Base-by-base conservation (phyloP, 35 echinoderm and acorn worm species). In the Chiridota heheva region DNA sequence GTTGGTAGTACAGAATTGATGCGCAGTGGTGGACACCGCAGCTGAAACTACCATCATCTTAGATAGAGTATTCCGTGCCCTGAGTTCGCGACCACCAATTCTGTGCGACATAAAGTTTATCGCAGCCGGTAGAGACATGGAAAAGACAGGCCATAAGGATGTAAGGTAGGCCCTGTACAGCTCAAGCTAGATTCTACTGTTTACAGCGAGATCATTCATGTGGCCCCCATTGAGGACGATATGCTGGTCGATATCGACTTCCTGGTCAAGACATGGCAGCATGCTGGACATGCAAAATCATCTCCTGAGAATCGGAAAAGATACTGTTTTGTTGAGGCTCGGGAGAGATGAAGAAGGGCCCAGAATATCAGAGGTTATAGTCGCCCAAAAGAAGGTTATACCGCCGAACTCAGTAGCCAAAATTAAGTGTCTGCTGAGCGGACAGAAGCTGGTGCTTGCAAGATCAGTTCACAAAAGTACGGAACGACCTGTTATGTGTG, bases 31-130 rank as follows among this genome's bases (percentile, higher is more conserved):
- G 17, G 73, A 77, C 73, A 77, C 73, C 12, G 73, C 73, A 25
- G 73, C 73, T 30, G 73, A 77, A 60, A 22, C 49, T 33, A 77
- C 73, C 27, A 77, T 77, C 22, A n/a, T 77, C 13, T 77, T 22
- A 0, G 73, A 77, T 33, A 2, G 1, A 22, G 44, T 77, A 58
- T 77, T 62, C 73, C 6, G 58, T 17, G 30, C 8, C 58, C 31
- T 77, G 0, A 18, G 1, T 30, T 47, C 46, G 17, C 58, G 28
- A 58, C 73, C 73, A 1, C 38, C 2, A 30, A 30, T 58, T 26
- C 13, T 55, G 20, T 29, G n/a, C n/a, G 37, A 60, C 24, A 60
- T 77, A 36, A 63, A 58, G 28, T 60, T 77, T 36, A 18, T 33
- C 51, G 42, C 0, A 27, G 73, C 73, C 8, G 73, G 73, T 13